Evolutionary conservation across 1,140 invertebrate genomes (phyloP), one percentile per base, ranked within the genome.

Genomic region (Plutomurus gul): DNA sequence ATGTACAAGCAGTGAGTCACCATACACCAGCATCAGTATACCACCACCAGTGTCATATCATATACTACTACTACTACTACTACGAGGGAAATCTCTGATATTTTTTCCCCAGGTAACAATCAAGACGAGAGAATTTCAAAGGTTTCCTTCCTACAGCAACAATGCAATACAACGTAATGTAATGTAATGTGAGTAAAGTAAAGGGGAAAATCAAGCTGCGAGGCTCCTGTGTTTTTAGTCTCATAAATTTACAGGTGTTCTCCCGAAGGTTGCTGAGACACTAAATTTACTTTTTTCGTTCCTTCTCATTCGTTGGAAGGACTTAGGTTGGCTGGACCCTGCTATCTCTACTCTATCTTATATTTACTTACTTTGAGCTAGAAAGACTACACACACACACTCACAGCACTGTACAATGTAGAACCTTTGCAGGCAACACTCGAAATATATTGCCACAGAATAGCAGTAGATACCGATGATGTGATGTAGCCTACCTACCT

Each of bases 171-270:
- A 56, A 56, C 10, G 20, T 16, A 30, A 65, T 6, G 51, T 36
- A 33, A 60, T 30, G 51, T 60, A 60, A 65, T 65, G 56, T 33
- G 27, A 65, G 25, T 4, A 16, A 65, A 65, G 56, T 11, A 65
- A 65, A 65, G 56, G 56, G 56, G 56, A 65, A 65, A 65, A 65
- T 65, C 56, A 65, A 65, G 56, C 56, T 65, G 56, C 56, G 56
- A 65, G 27, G 30, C 56, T 65, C 25, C 56, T 65, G 27, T 65
- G 56, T 65, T 65, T 65, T 65, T 79, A 74, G 77, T 74, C 77
- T 75, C 71, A 79, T 79, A 79, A 79, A 79, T 79, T 79, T 79
- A 79, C 77, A 79, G 77, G 77, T 79, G 77, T 79, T 79, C 77
- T 46, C 65, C 33, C 27, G 37, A 73, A 79, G 71, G 70, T 75